Conservation (phyloP, 2,113 vertebrate species). For the Balaeniceps rex region DNA sequence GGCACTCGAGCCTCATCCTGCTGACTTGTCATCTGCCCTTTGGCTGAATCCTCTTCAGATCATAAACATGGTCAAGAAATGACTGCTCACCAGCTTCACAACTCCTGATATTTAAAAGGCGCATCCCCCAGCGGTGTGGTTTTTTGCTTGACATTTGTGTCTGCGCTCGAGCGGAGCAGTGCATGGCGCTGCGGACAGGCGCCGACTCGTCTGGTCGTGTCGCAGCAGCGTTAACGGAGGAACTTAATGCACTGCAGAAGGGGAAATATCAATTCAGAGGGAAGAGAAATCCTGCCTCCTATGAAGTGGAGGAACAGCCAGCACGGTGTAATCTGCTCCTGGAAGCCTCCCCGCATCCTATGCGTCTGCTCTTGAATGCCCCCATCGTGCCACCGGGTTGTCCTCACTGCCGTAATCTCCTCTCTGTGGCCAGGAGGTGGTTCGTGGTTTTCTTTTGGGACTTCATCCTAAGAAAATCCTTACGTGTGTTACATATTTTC, state of each 20-base stretch:
- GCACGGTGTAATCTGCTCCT: background rate
- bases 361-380: accelerated
- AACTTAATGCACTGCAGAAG: background rate
- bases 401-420: background rate
- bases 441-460: background rate
- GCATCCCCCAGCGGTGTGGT: accelerated
- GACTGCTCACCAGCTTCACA: background rate
- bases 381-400: accelerated
- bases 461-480: background rate
- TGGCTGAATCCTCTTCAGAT: background rate
- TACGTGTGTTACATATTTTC: background rate
- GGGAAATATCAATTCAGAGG: background rate
- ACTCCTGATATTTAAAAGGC: background rate
- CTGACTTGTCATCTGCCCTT: background rate
- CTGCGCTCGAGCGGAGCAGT: accelerated
- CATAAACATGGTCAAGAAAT: background rate
- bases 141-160: background rate
- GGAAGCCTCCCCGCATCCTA: background rate
- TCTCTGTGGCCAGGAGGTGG: background rate
- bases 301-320: background rate
- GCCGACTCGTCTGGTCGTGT: accelerated
- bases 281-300: background rate
- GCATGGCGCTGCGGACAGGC: accelerated
- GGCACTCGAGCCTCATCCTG: accelerated
- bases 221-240: background rate